phyloP scores from a whole-genome alignment of 2,888 invertebrate species.

The Aromia moschata region DNA sequence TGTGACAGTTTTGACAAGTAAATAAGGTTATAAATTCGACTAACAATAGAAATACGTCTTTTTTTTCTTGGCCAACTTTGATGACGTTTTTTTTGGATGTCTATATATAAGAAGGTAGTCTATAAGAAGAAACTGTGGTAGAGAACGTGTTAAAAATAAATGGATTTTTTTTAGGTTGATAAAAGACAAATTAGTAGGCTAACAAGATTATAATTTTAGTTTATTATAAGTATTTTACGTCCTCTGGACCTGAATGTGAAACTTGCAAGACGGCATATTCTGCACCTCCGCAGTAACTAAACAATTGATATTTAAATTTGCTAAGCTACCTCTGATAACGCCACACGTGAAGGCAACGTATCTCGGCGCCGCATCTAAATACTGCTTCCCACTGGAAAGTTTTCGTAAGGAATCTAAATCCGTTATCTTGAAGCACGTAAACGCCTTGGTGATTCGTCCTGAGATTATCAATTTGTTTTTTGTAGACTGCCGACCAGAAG shows the following conservation, averaged over 20 bases:
- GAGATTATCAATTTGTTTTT: conserved; percentile 97
- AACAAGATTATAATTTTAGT: too few relatives aligned
- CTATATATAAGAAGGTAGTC: too few relatives aligned
- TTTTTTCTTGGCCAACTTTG: too few relatives aligned
- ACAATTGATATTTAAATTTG: conserved; percentile 92
- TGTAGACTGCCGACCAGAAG: conserved; percentile 97
- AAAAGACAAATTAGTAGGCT: too few relatives aligned
- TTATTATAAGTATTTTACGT: too few relatives aligned
- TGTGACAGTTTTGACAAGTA: too few relatives aligned
- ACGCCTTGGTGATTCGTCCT: conserved; percentile 98
- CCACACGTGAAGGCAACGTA: conserved; percentile 97
- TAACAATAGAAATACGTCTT: too few relatives aligned
- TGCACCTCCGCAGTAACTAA: conserved; percentile 96
- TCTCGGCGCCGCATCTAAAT: conserved; percentile 90
- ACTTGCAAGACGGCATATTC: conserved; percentile 91
- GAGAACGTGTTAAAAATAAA: too few relatives aligned
- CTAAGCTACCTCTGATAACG: conserved; percentile 91
- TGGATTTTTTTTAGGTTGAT: too few relatives aligned
- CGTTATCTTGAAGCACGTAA: conserved; percentile 96
- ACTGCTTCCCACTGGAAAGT: conserved; percentile 89
- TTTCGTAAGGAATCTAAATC: conserved; percentile 89
- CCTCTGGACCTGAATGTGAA: conserved; percentile 88
- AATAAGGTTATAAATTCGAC: too few relatives aligned
- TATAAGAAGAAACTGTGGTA: too few relatives aligned
- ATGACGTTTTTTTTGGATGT: too few relatives aligned